These are phyloP conservation scores for Lepeophtheirus nordmannii DNA, from an alignment of 2,888 invertebrate genomes.

Conservation along the genomic window DNA sequence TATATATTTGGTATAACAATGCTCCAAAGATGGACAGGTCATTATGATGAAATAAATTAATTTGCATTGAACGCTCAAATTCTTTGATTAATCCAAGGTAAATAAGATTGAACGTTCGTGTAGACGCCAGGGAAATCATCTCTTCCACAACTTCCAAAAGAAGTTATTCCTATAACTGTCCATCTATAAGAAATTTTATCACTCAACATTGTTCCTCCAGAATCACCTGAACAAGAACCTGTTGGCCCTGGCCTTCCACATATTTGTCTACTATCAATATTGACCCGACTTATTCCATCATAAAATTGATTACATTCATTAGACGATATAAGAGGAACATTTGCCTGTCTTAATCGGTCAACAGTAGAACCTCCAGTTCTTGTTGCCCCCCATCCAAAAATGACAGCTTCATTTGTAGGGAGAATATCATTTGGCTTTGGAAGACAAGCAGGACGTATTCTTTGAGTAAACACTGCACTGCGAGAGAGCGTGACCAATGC, in stretches of 20 bases:
- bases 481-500: slow-evolving; percentile 15
- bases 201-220: slow-evolving; percentile 16
- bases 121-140: slow-evolving; percentile 16
- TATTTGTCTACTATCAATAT: slow-evolving; percentile 10
- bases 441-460: slow-evolving; percentile 12
- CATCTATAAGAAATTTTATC: background rate
- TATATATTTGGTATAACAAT: too few relatives aligned
- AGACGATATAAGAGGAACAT: background rate
- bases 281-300: background rate
- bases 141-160: slow-evolving; percentile 15
- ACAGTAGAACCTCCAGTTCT: slow-evolving; percentile 6
- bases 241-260: slow-evolving; percentile 1
- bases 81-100: slow-evolving; percentile 15
- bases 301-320: slow-evolving; percentile 3
- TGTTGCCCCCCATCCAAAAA: slow-evolving; percentile 17
- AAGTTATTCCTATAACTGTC: slow-evolving; percentile 15
- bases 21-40: too few relatives aligned
- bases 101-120: slow-evolving; percentile 15
- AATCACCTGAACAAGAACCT: slow-evolving; percentile 15
- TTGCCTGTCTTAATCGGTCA: background rate
- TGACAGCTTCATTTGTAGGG: background rate
- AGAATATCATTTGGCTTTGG: background rate
- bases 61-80: background rate
- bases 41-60: too few relatives aligned
- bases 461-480: background rate